Evolutionary conservation across 1,140 invertebrate genomes (phyloP).

Genomic region (Gryon sp.): DNA sequence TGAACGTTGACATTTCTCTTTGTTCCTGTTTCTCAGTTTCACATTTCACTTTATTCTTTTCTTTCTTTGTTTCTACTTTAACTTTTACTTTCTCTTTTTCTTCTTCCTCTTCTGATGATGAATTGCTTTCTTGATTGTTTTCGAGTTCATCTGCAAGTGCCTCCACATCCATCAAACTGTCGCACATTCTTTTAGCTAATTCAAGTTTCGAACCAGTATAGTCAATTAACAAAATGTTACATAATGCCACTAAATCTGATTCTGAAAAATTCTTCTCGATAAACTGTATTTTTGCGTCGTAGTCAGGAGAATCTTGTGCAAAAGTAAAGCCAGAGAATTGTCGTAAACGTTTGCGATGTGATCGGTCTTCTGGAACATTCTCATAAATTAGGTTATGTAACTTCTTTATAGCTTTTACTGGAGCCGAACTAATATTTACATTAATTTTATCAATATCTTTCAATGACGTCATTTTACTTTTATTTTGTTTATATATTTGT

Average conservation of each 20-base stretch:
- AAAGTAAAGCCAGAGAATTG: conserved; percentile 9
- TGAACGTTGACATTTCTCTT: background rate
- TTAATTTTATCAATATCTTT: too few species aligned
- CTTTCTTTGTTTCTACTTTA: background rate
- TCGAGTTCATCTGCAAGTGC: background rate
- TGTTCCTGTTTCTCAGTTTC: background rate
- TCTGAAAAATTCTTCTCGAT: conserved; percentile 7
- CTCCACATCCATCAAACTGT: conserved; percentile 11
- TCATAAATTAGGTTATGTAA: conserved; percentile 19
- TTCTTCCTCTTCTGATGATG: background rate
- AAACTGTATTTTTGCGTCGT: background rate
- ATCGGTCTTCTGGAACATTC: conserved; percentile 8
- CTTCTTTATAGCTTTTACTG: conserved; percentile 11
- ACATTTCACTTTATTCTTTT: background rate
- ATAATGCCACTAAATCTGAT: conserved; percentile 22
- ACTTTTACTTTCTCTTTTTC: background rate
- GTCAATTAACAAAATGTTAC: conserved; percentile 13
- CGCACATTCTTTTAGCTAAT: conserved; percentile 7
- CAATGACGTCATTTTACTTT: too few species aligned
- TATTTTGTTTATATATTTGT: too few species aligned
- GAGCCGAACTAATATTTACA: too few species aligned
- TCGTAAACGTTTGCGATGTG: conserved; percentile 3
- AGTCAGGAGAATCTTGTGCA: background rate
- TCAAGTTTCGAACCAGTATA: conserved; percentile 13
- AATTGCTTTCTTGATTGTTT: background rate